These are phyloP conservation scores for Bombus consobrinus DNA, from an alignment of 1,140 invertebrate genomes.

Conservation along the genomic window DNA sequence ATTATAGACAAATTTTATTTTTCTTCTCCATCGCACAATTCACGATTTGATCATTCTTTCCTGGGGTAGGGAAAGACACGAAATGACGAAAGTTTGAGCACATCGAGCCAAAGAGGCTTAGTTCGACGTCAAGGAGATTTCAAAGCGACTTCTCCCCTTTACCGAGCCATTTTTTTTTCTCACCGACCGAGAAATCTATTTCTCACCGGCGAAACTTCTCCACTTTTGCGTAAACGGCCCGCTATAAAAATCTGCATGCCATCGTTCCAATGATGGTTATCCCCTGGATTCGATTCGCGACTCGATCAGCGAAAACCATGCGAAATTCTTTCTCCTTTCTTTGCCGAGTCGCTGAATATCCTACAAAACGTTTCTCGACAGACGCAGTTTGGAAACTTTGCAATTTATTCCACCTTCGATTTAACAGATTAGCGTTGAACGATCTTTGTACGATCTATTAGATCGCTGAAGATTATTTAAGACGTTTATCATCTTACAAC, in stretches of 20 bases:
- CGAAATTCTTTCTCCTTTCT: not conserved
- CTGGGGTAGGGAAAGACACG: not conserved
- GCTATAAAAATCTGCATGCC: conserved; percentile 45
- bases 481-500: not conserved
- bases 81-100: conserved; percentile 45
- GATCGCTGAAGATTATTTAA: no score
- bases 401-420: not conserved
- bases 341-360: not conserved
- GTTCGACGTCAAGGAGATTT: conserved; percentile 26
- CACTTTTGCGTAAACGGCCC: conserved; percentile 12
- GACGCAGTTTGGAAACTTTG: not conserved
- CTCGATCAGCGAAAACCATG: conserved; percentile 31
- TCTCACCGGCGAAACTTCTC: conserved; percentile 31
- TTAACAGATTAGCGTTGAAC: not conserved
- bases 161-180: conserved; percentile 43
- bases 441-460: not conserved
- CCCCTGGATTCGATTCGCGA: not conserved
- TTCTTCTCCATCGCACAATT: not conserved
- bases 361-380: not conserved
- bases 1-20: not conserved
- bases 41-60: not conserved
- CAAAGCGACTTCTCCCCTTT: conserved; percentile 43
- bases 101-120: conserved; percentile 10
- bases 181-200: conserved; percentile 48
- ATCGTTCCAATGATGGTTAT: conserved; percentile 46